phyloP scores from a whole-genome alignment of 2,113 vertebrate species.

The Aythya baeri region DNA sequence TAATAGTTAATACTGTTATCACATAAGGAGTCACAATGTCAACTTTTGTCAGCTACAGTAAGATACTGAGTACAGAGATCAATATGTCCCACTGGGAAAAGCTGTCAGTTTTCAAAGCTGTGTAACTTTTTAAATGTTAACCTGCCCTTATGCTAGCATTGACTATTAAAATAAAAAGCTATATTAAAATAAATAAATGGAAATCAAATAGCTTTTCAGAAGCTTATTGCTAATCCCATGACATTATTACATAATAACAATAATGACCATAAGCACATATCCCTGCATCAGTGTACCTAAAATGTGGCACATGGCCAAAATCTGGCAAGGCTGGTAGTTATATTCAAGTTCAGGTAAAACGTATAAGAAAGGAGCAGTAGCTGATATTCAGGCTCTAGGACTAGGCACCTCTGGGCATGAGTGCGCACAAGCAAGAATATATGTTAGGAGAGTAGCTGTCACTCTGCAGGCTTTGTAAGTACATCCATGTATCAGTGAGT shows the following conservation, averaged over 20 bases:
- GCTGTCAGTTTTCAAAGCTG: neutral
- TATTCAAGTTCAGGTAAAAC: neutral
- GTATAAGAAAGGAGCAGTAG: neutral
- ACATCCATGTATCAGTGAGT: fast-evolving
- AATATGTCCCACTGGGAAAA: neutral
- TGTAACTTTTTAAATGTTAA: neutral
- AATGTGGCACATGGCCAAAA: neutral
- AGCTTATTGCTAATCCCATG: neutral
- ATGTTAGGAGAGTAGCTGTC: neutral
- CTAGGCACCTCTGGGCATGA: neutral
- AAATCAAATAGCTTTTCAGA: neutral
- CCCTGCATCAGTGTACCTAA: neutral
- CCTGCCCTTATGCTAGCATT: neutral
- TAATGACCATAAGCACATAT: neutral
- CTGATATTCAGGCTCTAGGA: neutral
- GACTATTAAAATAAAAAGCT: neutral
- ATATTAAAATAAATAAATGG: neutral
- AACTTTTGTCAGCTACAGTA: neutral
- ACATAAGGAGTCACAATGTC: neutral
- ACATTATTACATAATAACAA: neutral
- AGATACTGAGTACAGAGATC: neutral
- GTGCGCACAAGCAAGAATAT: too few relatives aligned
- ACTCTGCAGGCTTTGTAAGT: neutral
- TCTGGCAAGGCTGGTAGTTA: neutral
- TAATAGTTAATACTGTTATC: neutral